A percentile compares a stretch with the other conserved stretches of the same genome.
Evolutionary conservation across 37 sponge, comb jelly and placozoan genomes (phyloP).

Genomic region (Mnemiopsis leidyi): DNA sequence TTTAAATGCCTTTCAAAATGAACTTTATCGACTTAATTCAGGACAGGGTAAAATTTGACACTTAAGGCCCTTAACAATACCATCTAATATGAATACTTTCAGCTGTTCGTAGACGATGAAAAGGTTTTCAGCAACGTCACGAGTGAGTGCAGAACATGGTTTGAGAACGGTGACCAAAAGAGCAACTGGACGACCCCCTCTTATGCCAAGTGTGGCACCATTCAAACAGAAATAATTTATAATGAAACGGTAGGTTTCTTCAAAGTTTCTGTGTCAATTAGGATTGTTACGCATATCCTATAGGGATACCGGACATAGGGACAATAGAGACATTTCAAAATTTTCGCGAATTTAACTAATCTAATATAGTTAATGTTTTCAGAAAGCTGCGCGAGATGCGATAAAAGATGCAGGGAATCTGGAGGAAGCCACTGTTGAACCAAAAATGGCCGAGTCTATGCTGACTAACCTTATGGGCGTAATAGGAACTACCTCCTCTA

Average conservation of each 20-base stretch:
- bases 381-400: constrained; percentile 31
- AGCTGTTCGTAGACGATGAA: neutral
- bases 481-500: neutral
- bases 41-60: too few species aligned
- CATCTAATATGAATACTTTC: too few species aligned
- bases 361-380: too few species aligned
- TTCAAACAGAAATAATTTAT: neutral
- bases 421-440: neutral
- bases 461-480: neutral
- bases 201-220: neutral
- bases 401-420: neutral
- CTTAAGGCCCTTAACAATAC: too few species aligned
- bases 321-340: too few species aligned
- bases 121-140: neutral
- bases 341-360: too few species aligned
- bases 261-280: too few species aligned
- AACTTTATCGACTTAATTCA: too few species aligned
- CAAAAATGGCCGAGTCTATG: neutral
- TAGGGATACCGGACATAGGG: too few species aligned
- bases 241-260: neutral
- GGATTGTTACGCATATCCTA: too few species aligned
- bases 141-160: neutral
- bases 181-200: constrained; percentile 15
- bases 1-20: too few species aligned
- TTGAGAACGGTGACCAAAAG: neutral